Conservation (phyloP, 2,113 vertebrate genomes). For the Arvicanthis niloticus region DNA sequence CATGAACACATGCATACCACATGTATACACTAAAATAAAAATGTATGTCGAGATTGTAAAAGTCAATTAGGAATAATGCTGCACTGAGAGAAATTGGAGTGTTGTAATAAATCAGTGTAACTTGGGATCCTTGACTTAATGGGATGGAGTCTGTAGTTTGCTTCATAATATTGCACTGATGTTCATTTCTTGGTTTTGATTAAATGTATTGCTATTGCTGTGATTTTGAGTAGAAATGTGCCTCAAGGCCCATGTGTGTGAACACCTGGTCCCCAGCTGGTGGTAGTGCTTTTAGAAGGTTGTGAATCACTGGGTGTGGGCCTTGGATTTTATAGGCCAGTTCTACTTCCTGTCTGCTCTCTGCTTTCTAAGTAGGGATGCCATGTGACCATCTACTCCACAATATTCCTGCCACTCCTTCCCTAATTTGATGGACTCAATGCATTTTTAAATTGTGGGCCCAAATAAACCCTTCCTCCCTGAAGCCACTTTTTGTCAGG, state of each 20-base stretch:
- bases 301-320: neutral
- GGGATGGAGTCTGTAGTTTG: neutral
- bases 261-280: neutral
- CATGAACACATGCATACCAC: neutral
- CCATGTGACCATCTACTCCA: neutral
- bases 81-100: neutral
- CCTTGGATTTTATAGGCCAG: neutral
- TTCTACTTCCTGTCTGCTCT: neutral
- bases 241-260: neutral
- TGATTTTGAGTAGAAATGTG: neutral
- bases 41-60: neutral
- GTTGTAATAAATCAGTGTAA: neutral
- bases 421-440: neutral
- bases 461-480: neutral
- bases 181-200: conserved; percentile 1
- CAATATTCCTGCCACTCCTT: fast-evolving
- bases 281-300: neutral
- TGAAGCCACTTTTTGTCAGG: neutral
- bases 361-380: neutral
- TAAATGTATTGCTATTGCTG: neutral
- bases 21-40: neutral
- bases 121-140: neutral
- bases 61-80: neutral
- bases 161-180: neutral
- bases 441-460: too few species aligned